Percentiles rank a stretch among this genome's conserved stretches.
Conservation (phyloP, 2,888 invertebrate genomes). For the Spatulosminthurus flaviceps region DNA sequence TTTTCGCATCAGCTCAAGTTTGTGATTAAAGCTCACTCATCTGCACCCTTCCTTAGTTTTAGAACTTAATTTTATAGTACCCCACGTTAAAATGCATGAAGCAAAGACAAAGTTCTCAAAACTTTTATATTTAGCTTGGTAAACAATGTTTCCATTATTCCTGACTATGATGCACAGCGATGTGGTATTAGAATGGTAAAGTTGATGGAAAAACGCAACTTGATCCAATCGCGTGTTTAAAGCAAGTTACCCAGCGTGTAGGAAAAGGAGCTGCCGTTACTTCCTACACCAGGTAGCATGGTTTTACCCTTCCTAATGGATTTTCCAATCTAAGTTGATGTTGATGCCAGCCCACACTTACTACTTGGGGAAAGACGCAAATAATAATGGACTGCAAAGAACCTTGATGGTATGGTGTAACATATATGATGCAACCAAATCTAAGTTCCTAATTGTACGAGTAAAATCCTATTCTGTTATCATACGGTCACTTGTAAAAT, state of each 20-base stretch:
- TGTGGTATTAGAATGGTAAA: too few species aligned
- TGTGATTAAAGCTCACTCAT: too few species aligned
- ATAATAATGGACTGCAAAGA: background rate
- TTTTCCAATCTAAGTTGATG: constrained; percentile 42
- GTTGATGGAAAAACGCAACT: background rate
- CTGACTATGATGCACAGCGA: too few species aligned
- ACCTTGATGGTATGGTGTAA: background rate
- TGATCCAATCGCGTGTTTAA: constrained; percentile 40
- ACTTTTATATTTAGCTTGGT: too few species aligned
- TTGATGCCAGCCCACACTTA: constrained; percentile 1
- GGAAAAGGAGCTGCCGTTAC: constrained; percentile 11
- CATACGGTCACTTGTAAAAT: background rate
- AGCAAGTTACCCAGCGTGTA: constrained; percentile 36
- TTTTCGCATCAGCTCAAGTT: too few species aligned
- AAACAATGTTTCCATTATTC: too few species aligned
- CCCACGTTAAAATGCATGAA: too few species aligned
- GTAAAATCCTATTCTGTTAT: background rate
- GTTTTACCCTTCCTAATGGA: constrained; percentile 35
- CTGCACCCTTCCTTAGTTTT: too few species aligned
- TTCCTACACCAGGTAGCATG: constrained; percentile 8
- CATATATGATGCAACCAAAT: background rate
- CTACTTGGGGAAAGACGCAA: background rate
- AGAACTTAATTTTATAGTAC: too few species aligned
- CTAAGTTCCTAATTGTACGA: background rate
- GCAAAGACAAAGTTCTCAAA: too few species aligned